Evolutionary conservation across 2,113 vertebrate genomes (phyloP).

Genomic region (Callocephalon fimbriatum): DNA sequence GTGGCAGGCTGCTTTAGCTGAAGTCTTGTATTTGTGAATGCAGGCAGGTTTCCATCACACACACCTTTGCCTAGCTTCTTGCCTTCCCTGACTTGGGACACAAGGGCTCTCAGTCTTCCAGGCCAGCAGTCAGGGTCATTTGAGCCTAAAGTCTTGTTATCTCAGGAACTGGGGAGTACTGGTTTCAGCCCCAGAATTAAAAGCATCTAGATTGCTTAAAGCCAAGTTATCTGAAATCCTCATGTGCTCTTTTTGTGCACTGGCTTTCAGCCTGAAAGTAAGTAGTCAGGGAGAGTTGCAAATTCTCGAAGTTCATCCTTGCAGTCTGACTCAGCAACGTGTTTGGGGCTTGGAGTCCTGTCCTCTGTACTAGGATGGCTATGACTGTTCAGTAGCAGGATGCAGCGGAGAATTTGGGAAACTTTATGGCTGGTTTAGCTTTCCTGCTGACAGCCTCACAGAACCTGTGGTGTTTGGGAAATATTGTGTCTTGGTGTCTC

Average conservation of each 20-base stretch:
- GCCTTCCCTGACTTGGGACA: background rate
- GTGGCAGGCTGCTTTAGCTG: background rate
- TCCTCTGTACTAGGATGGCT: background rate
- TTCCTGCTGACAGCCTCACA: background rate
- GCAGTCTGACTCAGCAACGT: background rate
- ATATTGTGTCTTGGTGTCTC: background rate
- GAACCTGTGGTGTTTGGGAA: background rate
- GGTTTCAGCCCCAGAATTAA: background rate
- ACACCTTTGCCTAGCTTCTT: background rate
- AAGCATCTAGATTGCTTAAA: background rate
- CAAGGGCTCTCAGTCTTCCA: background rate
- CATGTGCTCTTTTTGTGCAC: background rate
- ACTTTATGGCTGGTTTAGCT: background rate
- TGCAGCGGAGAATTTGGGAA: conserved; percentile 3
- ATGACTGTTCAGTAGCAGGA: background rate
- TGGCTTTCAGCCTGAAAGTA: background rate
- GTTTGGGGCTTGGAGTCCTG: background rate
- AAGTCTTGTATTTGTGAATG: background rate
- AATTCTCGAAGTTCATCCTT: background rate
- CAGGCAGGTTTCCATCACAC: background rate
- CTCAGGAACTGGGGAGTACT: background rate
- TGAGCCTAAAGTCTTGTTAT: background rate
- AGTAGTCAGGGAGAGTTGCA: background rate
- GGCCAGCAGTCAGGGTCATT: background rate
- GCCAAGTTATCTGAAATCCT: background rate